phyloP scores from a whole-genome alignment of 2,888 invertebrate species.

The Agriopis aurantiaria region DNA sequence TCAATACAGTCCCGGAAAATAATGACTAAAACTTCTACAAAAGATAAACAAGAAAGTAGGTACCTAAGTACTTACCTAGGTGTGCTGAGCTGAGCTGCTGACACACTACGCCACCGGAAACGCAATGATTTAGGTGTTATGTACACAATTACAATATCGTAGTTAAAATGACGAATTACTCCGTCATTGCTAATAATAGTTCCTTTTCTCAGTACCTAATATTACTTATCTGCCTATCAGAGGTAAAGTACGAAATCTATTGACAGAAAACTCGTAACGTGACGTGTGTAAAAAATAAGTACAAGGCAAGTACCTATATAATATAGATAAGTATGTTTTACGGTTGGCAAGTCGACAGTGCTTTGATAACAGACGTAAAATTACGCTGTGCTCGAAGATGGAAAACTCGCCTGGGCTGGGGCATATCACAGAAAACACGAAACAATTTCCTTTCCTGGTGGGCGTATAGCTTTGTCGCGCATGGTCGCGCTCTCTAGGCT shows the following conservation, averaged over 20 bases:
- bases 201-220: background rate
- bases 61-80: too few relatives aligned
- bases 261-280: background rate
- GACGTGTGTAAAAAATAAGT: background rate
- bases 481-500: too few relatives aligned
- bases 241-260: too few relatives aligned
- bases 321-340: too few relatives aligned
- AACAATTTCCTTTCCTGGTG: too few relatives aligned
- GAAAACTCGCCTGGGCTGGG: too few relatives aligned
- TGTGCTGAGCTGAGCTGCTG: too few relatives aligned
- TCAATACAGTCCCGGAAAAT: background rate
- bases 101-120: background rate
- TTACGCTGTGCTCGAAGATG: too few relatives aligned
- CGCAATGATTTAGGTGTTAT: background rate
- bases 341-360: too few relatives aligned
- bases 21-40: background rate
- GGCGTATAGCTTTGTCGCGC: too few relatives aligned
- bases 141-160: background rate
- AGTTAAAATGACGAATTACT: constrained; percentile 1
- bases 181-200: constrained; percentile 2
- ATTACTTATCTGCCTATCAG: background rate
- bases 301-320: background rate
- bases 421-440: too few relatives aligned
- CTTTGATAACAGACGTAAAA: too few relatives aligned
- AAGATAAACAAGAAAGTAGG: background rate